Evolutionary conservation across 1,140 invertebrate species (phyloP).

Genomic region (Campodea augens): DNA sequence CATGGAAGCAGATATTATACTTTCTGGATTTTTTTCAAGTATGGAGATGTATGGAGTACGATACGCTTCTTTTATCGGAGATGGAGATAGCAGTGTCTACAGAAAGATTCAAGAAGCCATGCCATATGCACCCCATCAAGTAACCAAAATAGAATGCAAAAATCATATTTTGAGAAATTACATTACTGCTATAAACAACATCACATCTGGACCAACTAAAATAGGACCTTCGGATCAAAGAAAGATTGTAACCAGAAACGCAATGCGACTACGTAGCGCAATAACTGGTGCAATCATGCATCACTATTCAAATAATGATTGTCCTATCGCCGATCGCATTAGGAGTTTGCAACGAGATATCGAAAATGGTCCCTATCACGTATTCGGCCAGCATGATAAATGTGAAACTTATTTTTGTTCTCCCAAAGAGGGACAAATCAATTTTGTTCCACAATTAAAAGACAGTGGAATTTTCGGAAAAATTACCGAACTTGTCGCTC

Average conservation of each 20-base stretch:
- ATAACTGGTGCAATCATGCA: background rate
- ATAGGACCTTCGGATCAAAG: background rate
- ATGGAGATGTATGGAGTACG: conserved; percentile 4
- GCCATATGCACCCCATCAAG: background rate
- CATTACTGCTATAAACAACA: background rate
- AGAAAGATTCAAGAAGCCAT: conserved; percentile 4
- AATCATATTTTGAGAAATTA: conserved; percentile 1
- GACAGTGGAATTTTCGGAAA: conserved; percentile 6
- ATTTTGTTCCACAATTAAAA: conserved; percentile 8
- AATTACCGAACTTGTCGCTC: too few relatives aligned
- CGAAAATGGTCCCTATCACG: background rate
- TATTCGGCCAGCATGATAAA: background rate
- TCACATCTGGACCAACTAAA: too few relatives aligned
- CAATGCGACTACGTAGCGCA: background rate
- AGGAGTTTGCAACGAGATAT: background rate
- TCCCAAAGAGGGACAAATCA: conserved; percentile 5
- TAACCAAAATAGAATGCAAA: conserved; percentile 1
- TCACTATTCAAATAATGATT: background rate
- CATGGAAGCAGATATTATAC: conserved; percentile 6
- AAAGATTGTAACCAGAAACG: background rate
- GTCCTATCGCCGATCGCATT: background rate
- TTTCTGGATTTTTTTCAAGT: background rate
- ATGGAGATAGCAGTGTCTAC: conserved; percentile 8
- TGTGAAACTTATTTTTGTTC: background rate
- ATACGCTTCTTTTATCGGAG: conserved; percentile 6